phyloP scores from a whole-genome alignment of 2,797 vertebrate genomes.

The Lepidocolaptes lacrymiger region DNA sequence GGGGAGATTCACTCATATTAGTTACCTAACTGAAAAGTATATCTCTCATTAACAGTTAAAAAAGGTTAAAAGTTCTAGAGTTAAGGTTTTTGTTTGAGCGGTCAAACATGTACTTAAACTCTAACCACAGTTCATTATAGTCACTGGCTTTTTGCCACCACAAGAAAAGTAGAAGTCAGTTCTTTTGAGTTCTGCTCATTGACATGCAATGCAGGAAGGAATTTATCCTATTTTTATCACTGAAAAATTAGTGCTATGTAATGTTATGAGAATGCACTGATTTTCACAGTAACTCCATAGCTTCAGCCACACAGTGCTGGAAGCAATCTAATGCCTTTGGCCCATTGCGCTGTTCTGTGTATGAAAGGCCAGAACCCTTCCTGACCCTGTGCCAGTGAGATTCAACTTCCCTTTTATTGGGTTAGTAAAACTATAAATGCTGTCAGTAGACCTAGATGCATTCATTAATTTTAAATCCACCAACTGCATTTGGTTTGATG shows the following conservation, averaged over 20 bases:
- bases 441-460: neutral
- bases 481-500: neutral
- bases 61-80: conserved; percentile 9
- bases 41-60: neutral
- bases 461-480: neutral
- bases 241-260: neutral
- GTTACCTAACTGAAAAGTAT: neutral
- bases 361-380: neutral
- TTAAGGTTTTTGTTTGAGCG: neutral
- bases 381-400: neutral
- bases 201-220: neutral
- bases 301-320: neutral
- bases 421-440: conserved; percentile 14
- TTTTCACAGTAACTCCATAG: neutral
- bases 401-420: neutral
- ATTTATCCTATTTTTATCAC: neutral
- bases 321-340: neutral
- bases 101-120: neutral
- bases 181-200: neutral
- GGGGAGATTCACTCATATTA: neutral
- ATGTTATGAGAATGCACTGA: neutral
- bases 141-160: neutral
- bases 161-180: neutral
- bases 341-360: neutral
- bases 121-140: neutral